Conservation (phyloP, 1,140 invertebrate genomes). For the silkworm (Bombyx mori) region DNA sequence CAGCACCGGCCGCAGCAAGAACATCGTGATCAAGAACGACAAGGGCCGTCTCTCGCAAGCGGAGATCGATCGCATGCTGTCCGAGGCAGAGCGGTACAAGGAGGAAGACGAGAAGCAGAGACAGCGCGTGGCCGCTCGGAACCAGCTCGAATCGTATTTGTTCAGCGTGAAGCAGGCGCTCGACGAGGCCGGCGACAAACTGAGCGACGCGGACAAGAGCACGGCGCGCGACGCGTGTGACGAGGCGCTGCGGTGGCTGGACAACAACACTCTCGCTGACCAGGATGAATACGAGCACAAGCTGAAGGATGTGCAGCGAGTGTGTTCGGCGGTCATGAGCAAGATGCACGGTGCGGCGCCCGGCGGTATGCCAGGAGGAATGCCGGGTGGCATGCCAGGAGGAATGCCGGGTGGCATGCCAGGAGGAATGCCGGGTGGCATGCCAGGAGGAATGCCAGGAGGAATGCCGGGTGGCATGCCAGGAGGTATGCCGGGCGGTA, state of each 20-base stretch:
- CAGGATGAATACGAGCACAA: slow-evolving; percentile 87
- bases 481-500: too few relatives aligned
- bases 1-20: slow-evolving; percentile 83
- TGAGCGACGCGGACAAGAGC: slow-evolving; percentile 75
- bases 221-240: slow-evolving; percentile 72
- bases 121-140: slow-evolving; percentile 80
- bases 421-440: too few relatives aligned
- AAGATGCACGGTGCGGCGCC: slow-evolving; percentile 77
- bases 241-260: slow-evolving; percentile 73
- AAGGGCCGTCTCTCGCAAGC: slow-evolving; percentile 91
- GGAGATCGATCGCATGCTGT: slow-evolving; percentile 93
- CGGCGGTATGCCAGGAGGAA: slow-evolving; percentile 19
- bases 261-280: slow-evolving; percentile 79
- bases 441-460: too few relatives aligned
- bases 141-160: slow-evolving; percentile 86
- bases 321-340: slow-evolving; percentile 81
- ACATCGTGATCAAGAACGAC: slow-evolving; percentile 92
- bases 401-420: slow-evolving; percentile 71
- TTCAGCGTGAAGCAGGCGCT: slow-evolving; percentile 82
- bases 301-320: slow-evolving; percentile 79
- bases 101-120: slow-evolving; percentile 79
- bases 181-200: slow-evolving; percentile 59
- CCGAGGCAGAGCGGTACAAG: slow-evolving; percentile 80
- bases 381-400: slow-evolving; percentile 71
- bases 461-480: too few relatives aligned